phyloP scores from a whole-genome alignment of 53 echinoderm and acorn worm species.

The Paelopatides confundens region DNA sequence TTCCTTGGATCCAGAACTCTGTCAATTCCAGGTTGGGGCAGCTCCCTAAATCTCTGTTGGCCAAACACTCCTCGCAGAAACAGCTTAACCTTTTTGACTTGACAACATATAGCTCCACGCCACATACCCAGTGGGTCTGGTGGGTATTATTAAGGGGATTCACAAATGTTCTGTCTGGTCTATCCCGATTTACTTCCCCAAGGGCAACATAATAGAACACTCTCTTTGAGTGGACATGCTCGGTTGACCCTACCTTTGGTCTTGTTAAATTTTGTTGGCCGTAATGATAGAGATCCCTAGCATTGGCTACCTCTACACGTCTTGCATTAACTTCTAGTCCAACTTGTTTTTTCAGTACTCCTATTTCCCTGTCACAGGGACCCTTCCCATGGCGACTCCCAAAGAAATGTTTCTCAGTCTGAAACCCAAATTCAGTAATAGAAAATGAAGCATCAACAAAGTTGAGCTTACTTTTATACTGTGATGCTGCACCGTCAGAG shows the following conservation, averaged over 20 bases:
- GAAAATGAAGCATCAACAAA: not conserved
- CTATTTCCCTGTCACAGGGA: conserved; percentile 22
- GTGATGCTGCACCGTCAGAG: not conserved
- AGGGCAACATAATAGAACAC: conserved; percentile 30
- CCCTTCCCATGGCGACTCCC: conserved; percentile 60
- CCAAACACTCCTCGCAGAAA: not conserved
- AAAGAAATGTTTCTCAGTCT: conserved; percentile 1
- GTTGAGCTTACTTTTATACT: not conserved
- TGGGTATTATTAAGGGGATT: not conserved
- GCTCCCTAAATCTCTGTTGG: no score
- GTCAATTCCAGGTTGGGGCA: no score
- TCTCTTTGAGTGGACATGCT: conserved; percentile 32
- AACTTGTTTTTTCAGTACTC: not conserved
- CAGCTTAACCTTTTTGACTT: not conserved
- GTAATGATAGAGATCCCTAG: not conserved
- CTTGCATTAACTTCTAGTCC: not conserved
- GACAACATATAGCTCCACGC: not conserved
- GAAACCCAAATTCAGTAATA: not conserved
- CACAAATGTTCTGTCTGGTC: not conserved
- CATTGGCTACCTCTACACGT: not conserved
- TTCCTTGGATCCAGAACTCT: no score
- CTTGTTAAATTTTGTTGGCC: not conserved
- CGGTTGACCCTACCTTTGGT: not conserved
- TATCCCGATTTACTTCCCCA: not conserved
- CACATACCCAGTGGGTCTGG: not conserved